A percentile compares a stretch with the other conserved stretches of the same genome.
Evolutionary conservation across 2,888 invertebrate species (phyloP).

Genomic region (Drosophila paranaensis): DNA sequence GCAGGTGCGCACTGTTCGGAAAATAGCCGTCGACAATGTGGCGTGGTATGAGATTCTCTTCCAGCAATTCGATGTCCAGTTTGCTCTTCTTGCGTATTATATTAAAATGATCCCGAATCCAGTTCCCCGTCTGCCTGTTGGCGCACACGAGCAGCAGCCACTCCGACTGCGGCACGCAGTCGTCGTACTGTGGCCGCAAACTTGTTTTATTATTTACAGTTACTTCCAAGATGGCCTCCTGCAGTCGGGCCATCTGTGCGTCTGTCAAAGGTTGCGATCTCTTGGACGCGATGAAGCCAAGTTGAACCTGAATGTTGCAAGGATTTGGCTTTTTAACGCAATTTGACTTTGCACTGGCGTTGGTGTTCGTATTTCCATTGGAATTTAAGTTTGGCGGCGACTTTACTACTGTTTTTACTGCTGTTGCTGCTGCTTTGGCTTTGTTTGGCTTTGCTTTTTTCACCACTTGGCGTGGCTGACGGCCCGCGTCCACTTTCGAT

Average conservation of each 20-base stretch:
- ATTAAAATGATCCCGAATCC: not conserved
- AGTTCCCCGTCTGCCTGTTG: not conserved
- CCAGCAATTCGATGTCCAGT: not conserved
- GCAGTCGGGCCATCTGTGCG: not conserved
- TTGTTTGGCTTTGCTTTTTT: not conserved
- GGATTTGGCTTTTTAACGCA: not conserved
- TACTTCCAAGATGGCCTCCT: slow-evolving; percentile 10
- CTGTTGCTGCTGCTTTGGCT: not conserved
- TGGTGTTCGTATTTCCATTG: not conserved
- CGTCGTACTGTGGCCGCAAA: slow-evolving; percentile 1
- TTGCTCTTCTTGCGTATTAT: not conserved
- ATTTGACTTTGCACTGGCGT: not conserved
- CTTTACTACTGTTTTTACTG: not conserved
- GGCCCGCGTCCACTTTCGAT: not conserved
- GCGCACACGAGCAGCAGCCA: slow-evolving; percentile 13
- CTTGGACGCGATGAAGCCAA: slow-evolving; percentile 7
- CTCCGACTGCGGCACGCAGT: not conserved
- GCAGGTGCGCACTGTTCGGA: not conserved
- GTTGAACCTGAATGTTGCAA: not conserved
- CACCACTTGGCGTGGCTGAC: not conserved
- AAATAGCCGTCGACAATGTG: not conserved
- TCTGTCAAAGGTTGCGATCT: not conserved
- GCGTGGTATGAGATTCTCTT: not conserved
- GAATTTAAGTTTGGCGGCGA: not conserved
- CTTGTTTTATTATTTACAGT: slow-evolving; percentile 1